These are phyloP conservation scores for Percina caprodes DNA, from an alignment of 2,113 vertebrate genomes.

Conservation along the genomic window DNA sequence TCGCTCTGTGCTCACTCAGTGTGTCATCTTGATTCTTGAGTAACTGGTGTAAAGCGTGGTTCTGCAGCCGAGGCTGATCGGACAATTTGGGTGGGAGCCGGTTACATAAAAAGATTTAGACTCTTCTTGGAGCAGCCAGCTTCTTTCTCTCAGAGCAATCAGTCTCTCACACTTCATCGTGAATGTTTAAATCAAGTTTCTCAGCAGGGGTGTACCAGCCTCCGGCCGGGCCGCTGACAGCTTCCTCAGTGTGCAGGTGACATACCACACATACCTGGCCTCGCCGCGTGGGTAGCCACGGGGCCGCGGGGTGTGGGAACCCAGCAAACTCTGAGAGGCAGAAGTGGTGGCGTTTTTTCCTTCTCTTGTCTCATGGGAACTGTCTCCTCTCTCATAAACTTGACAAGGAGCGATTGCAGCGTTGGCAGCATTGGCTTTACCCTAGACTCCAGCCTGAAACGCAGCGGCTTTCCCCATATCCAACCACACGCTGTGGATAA, in stretches of 20 bases:
- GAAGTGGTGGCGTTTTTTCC: conserved; percentile 15
- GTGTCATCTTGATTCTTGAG: conserved; percentile 35
- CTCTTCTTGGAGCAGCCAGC: conserved; percentile 13
- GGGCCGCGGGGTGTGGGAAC: conserved; percentile 66
- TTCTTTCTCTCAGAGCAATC: conserved; percentile 4
- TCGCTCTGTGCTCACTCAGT: conserved; percentile 24
- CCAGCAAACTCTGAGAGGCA: conserved; percentile 20
- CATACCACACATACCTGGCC: conserved; percentile 69
- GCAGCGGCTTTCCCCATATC: conserved; percentile 30
- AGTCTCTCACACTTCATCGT: conserved; percentile 26
- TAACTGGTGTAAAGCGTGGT: conserved; percentile 27
- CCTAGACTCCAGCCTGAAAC: conserved; percentile 51
- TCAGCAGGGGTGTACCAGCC: conserved; percentile 46
- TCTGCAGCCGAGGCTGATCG: conserved; percentile 11
- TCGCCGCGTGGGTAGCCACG: conserved; percentile 49
- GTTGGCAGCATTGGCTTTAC: conserved; percentile 46
- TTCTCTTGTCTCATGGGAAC: conserved; percentile 58
- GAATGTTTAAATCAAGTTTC: conserved; percentile 55
- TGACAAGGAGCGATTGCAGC: conserved; percentile 45
- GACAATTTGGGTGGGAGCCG: conserved; percentile 37
- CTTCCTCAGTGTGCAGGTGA: conserved; percentile 65
- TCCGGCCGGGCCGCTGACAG: conserved; percentile 25
- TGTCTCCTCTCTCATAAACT: conserved; percentile 37
- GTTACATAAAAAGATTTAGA: conserved; percentile 41
- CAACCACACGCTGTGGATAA: conserved; percentile 53